These are phyloP conservation scores for Notodonta ziczac DNA, from an alignment of 2,888 invertebrate genomes.

Conservation along the genomic window DNA sequence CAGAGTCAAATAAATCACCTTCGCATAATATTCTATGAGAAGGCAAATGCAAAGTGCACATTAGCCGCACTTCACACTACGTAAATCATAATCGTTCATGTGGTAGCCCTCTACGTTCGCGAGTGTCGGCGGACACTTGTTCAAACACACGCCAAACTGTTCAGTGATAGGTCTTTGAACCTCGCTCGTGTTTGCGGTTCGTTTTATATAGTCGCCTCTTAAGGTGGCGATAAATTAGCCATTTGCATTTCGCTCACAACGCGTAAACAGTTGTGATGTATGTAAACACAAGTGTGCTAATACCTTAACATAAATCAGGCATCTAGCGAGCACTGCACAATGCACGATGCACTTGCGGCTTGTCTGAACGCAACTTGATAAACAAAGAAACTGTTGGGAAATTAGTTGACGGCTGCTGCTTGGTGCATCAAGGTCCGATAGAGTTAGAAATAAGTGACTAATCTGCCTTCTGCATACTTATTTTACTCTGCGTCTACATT, in stretches of 20 bases:
- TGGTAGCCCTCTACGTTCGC: slow-evolving; percentile 60
- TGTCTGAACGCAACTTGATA: slow-evolving; percentile 11
- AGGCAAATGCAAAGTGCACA: slow-evolving; percentile 7
- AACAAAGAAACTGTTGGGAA: slow-evolving; percentile 15
- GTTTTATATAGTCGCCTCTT: slow-evolving; percentile 77
- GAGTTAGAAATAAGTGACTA: no score
- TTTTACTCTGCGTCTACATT: no score
- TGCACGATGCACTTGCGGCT: slow-evolving; percentile 28
- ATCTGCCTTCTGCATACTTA: no score
- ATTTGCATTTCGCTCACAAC: slow-evolving; percentile 74
- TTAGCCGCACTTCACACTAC: slow-evolving; percentile 18
- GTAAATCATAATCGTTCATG: slow-evolving; percentile 34
- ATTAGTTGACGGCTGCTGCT: slow-evolving; percentile 4
- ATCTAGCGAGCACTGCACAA: slow-evolving; percentile 34
- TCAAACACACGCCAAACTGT: slow-evolving; percentile 74
- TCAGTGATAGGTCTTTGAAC: slow-evolving; percentile 81
- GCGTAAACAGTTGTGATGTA: slow-evolving; percentile 72
- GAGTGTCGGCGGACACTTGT: slow-evolving; percentile 69
- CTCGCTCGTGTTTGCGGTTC: slow-evolving; percentile 73
- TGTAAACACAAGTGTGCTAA: slow-evolving; percentile 68
- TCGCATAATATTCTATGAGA: slow-evolving; percentile 9
- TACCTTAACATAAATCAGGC: slow-evolving; percentile 55
- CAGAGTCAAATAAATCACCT: not conserved
- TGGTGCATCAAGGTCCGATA: not conserved
- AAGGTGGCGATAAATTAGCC: slow-evolving; percentile 81